Evolutionary conservation across 1,140 invertebrate genomes (phyloP), one percentile per base, ranked within the genome.

Genomic region (Rhizoglyphus robini): DNA sequence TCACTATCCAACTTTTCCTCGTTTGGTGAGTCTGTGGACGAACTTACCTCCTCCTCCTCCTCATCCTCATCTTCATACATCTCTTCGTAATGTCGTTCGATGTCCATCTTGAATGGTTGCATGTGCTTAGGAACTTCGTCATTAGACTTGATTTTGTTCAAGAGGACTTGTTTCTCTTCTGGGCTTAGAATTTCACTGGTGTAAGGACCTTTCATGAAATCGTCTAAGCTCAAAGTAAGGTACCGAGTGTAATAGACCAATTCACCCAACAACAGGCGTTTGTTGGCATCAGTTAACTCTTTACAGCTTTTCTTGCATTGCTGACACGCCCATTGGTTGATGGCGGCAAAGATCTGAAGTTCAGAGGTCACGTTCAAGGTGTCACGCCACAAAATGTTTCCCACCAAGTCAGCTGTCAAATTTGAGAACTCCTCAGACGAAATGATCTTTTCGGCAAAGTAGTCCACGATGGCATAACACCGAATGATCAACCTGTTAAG

Each of bases 191-290:
- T 62, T 4, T 74, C 73, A 25, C 75, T 76, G 29, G 67, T 68
- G 60, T 73, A 72, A 8, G 79, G 77, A 3, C 77, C 81, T 0
- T 73, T 69, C 34, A 79, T 72, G 67, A 85, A 83, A 68, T 84
- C 81, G 66, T 80, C 78, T 8, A 80, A 77, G 11, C 75, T 78
- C 78, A 86, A 83, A 3, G 82, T 70, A 49, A 84, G 73, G 69
- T 84, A 87, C 1, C 84, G 76, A 11, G 84, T 82, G 48, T 79
- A 81, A 69, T 81, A 86, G 1, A 86, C 72, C 25, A 82, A 79
- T 15, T 84, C 83, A 0, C 75, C 73, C 0, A 87, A 74, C 3
- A 83, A 79, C n/a, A 76, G 72, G 5, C 85, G 76, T 54, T 81
- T 81, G 69, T 84, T 85, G 8, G 71, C 73, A 1, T 79, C 70